phyloP scores from a whole-genome alignment of 2,113 vertebrate genomes.

The Phylloscopus trochilus region DNA sequence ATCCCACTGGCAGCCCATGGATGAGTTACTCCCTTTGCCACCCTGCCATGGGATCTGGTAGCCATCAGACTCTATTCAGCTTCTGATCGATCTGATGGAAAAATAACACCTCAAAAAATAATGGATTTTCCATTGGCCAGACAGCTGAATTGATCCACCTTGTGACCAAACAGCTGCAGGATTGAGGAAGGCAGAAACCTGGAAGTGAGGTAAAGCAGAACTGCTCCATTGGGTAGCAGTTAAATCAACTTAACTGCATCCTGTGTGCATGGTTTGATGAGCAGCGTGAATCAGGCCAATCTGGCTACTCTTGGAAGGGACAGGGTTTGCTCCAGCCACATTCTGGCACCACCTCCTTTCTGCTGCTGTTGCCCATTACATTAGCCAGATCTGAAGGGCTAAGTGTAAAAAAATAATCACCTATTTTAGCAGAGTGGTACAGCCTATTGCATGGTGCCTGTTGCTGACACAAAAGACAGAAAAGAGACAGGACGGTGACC shows the following conservation, averaged over 20 bases:
- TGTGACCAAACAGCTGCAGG: not conserved
- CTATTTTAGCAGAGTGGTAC: not conserved
- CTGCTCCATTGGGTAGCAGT: not conserved
- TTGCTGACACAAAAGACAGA: not conserved
- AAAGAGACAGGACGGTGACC: not conserved
- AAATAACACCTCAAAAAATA: slow-evolving; percentile 30
- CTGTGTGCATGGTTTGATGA: not conserved
- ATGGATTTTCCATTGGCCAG: slow-evolving; percentile 5
- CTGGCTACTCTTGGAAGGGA: not conserved
- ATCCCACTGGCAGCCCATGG: not conserved
- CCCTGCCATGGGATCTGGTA: not conserved
- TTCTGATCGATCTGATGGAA: not conserved
- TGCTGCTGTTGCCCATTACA: not conserved
- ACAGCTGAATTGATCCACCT: slow-evolving; percentile 10
- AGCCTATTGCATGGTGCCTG: not conserved
- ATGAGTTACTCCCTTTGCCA: not conserved
- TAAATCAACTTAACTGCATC: not conserved
- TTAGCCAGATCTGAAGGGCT: not conserved
- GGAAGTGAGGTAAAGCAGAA: not conserved
- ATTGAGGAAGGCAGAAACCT: not conserved
- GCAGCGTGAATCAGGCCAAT: accelerated
- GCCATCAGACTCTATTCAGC: not conserved
- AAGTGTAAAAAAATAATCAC: not conserved
- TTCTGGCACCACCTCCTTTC: not conserved
- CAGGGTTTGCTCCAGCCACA: not conserved